A percentile compares a stretch with the other conserved stretches of the same genome.
These are phyloP conservation scores for Malachius bipustulatus DNA, from an alignment of 2,888 invertebrate genomes.

Conservation along the genomic window DNA sequence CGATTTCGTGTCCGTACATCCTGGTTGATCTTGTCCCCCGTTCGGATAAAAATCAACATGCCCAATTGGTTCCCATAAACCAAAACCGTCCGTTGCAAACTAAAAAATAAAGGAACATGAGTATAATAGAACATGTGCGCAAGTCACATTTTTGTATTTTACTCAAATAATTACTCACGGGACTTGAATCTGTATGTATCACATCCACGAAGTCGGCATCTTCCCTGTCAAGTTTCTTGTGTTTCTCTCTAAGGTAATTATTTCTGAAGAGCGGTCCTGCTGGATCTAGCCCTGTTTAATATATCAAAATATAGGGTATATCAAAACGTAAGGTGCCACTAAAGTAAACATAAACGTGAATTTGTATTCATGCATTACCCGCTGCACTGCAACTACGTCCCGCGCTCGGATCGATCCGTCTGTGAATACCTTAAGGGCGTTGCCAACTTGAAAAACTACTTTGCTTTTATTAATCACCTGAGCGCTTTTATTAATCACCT, in stretches of 20 bases:
- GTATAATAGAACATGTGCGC: too few relatives aligned
- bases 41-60: slow-evolving; percentile 51
- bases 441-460: too few relatives aligned
- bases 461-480: too few relatives aligned
- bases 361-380: too few relatives aligned
- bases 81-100: slow-evolving; percentile 48
- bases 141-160: background rate
- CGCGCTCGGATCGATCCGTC: too few relatives aligned
- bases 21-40: slow-evolving; percentile 48
- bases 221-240: slow-evolving; percentile 45
- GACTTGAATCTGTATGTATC: slow-evolving; percentile 53
- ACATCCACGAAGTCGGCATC: slow-evolving; percentile 56
- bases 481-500: too few relatives aligned
- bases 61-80: slow-evolving; percentile 45
- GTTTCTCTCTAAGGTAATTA: slow-evolving; percentile 41
- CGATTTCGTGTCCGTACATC: slow-evolving; percentile 44
- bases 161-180: slow-evolving; percentile 24
- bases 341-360: too few relatives aligned
- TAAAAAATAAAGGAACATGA: slow-evolving; percentile 32
- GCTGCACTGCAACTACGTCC: too few relatives aligned
- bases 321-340: too few relatives aligned
- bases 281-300: slow-evolving; percentile 59
- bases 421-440: too few relatives aligned
- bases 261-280: slow-evolving; percentile 66
- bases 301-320: too few relatives aligned